Evolutionary conservation across 2,797 vertebrate species (phyloP), one percentile per base, ranked within the genome.

Genomic region (Podarcis siculus): DNA sequence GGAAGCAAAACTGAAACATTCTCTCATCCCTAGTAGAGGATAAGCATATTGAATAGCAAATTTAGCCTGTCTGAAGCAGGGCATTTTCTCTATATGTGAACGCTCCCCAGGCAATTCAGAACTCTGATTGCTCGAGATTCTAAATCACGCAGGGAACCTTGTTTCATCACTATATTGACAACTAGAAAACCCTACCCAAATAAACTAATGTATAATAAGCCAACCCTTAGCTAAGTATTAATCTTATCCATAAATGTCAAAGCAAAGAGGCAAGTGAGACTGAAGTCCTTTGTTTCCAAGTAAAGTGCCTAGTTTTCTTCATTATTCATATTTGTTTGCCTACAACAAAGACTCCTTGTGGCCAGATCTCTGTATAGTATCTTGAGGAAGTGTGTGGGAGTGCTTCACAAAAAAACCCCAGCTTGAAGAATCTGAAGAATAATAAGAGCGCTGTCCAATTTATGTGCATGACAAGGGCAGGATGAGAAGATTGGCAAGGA

Each of bases 361-460:
- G 66, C 61, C 73, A 7, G 82, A 80, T 78, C 93, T 96, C 90
- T 93, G 17, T 86, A 84, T 5, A 90, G 1, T 86, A 73, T 61
- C 61, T 89, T 79, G 78, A 86, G 81, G 79, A 95, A 96, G 93
- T 83, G 88, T 92, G 37, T 49, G 86, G 86, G 92, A 71, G 93
- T 95, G 88, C 49, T 55, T 94, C 84, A 81, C n/a, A 89, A 71
- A 19, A 96, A 49, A 55, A 4, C 1, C 49, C 49, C 27, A 90
- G 80, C 92, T 92, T 91, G 89, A 95, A 90, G 87, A 94, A 89
- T 90, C 87, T 95, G 71, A 95, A 93, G 90, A 94, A 93, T 89
- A 92, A 75, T 83, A 91, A 35, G 79, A 95, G 87, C 93, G 49
- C 1, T 93, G 58, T 4, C 81, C 55, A 80, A 87, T 91, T 94